Evolutionary conservation across 2,888 invertebrate genomes (phyloP).

Genomic region (Actias luna): DNA sequence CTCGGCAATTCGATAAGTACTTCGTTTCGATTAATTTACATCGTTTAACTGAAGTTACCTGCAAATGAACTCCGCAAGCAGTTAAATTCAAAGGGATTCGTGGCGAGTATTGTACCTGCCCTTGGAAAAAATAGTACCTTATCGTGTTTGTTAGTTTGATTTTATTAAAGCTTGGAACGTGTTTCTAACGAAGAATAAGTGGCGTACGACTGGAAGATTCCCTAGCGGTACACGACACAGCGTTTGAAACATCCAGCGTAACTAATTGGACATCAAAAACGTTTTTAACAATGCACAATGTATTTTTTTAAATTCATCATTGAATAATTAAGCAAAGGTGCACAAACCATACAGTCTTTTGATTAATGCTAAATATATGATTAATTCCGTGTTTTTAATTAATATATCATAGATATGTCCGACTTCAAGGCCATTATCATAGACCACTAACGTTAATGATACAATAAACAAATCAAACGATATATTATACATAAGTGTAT

Average conservation of each 20-base stretch:
- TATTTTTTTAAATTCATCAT: not conserved
- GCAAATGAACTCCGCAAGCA: not conserved
- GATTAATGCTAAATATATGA: not conserved
- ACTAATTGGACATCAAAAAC: not conserved
- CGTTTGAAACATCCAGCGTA: not conserved
- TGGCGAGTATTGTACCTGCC: not conserved
- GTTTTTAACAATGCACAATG: not conserved
- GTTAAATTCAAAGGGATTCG: not conserved
- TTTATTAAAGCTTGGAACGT: not conserved
- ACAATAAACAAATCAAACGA: not conserved
- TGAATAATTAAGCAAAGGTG: not conserved
- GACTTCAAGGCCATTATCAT: not conserved
- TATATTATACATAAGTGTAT: not conserved
- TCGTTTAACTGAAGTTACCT: not conserved
- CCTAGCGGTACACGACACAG: not conserved
- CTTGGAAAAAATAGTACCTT: not conserved
- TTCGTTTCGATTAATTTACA: not conserved
- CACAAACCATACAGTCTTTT: not conserved
- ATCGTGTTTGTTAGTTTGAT: not conserved
- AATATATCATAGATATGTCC: not conserved
- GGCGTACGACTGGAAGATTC: not conserved
- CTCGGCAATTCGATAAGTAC: not conserved
- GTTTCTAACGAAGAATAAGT: not conserved
- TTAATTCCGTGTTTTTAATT: not conserved
- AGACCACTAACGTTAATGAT: not conserved